Percentiles rank a stretch among this genome's conserved stretches.
These are phyloP conservation scores for Tetrax tetrax DNA, from an alignment of 2,113 vertebrate genomes.

Conservation along the genomic window DNA sequence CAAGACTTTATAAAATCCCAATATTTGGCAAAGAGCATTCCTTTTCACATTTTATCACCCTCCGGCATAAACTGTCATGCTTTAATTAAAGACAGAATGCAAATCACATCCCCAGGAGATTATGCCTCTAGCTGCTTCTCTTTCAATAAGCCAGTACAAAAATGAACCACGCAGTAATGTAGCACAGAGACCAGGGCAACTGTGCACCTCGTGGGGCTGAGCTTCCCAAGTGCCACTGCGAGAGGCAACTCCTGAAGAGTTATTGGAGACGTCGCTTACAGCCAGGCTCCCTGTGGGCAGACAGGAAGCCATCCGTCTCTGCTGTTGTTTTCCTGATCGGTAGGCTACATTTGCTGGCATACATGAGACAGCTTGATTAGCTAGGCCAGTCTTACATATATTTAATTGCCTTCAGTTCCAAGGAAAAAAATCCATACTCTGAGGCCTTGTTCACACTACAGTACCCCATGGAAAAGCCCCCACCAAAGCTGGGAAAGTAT, in stretches of 20 bases:
- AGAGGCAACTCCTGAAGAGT: background rate
- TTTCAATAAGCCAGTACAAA: background rate
- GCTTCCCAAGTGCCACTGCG: background rate
- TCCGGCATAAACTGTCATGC: background rate
- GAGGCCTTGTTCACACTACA: background rate
- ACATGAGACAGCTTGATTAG: rapidly evolving
- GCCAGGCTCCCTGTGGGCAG: background rate
- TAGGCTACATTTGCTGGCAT: background rate
- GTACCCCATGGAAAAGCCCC: background rate
- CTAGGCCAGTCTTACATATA: background rate
- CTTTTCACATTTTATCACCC: conserved; percentile 1
- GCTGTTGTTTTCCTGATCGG: background rate
- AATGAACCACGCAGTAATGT: background rate
- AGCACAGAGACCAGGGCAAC: background rate
- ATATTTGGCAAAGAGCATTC: conserved; percentile 6
- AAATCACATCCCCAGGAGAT: background rate
- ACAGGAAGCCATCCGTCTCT: background rate
- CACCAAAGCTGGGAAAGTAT: rapidly evolving
- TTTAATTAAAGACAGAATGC: conserved; percentile 53
- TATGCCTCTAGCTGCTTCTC: background rate
- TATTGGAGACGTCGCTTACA: rapidly evolving
- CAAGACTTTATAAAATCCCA: conserved; percentile 29
- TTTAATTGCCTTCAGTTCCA: background rate
- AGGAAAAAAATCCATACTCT: too few relatives aligned
- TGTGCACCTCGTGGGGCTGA: background rate